Evolutionary conservation across 2,888 invertebrate species (phyloP), one percentile per base, ranked within the genome.

Genomic region (Troides oblongomaculatus): DNA sequence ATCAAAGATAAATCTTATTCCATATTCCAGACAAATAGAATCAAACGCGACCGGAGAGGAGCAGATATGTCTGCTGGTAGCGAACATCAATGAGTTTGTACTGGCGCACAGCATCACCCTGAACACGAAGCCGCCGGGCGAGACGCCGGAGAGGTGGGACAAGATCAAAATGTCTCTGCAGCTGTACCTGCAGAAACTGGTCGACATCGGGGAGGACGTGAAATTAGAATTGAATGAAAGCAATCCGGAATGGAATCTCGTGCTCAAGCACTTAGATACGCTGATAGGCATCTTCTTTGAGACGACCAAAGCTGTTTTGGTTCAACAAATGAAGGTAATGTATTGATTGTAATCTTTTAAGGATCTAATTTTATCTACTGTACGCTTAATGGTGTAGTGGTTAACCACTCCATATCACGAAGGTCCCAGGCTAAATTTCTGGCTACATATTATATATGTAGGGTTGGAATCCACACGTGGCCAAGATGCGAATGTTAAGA

Each of bases 1-100:
- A n/a, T 10, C 12, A 14, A 14, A 58, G 8, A 23, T 58, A 21
- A 58, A 23, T 25, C 23, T 4, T 12, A 25, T 23, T 3, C 12
- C 23, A 23, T 4, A 58, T 69, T 64, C 23, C 81, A 92, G 92
- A 73, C 89, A 90, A 85, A 83, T 92, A 36, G 92, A 92, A 74
- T 69, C 78, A 0, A 77, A 83, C 14, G 78, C 80, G 39, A 76
- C 82, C 1, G 87, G 79, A 59, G 90, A 92, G 71, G 91, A 91
- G 66, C 92, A 92, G 75, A 88, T 93, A 71, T 93, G 90, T 73
- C 80, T 92, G 10, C 82, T 94, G 60, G 88, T 93, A 3, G 93
- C 93, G 4, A 93, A 94, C 75, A 93, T 94, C 65, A 93, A 92
- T 71, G 94, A 94, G 77, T 94, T 94, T 74, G 91, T 94, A 1